Evolutionary conservation across 2,888 invertebrate genomes (phyloP), one percentile per base, ranked within the genome.

Genomic region (Amphimallon solstitiale): DNA sequence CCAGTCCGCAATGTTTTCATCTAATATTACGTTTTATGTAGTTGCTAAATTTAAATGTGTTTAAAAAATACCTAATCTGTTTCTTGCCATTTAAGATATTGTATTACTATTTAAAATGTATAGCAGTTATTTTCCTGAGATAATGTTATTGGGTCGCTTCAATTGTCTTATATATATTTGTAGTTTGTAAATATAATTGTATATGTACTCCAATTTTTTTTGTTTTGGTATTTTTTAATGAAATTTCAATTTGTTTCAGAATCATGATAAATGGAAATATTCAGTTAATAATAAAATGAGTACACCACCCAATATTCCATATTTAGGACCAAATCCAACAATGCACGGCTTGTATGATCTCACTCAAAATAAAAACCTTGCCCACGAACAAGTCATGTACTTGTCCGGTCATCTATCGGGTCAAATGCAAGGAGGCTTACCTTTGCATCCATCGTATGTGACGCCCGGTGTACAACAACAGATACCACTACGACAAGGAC

Each of bases 241-340:
- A 2, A 29, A 60, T 51, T 52, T 67, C 51, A 23, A 10, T 49
- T 51, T 65, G 71, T 88, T 89, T 66, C 85, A 93, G 92, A 92
- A 89, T 83, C 92, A 91, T 82, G 93, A 93, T 84, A 93, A 93
- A 86, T 93, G 93, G 92, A 93, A 92, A 81, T 92, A 91, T 83
- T 87, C 90, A 80, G 84, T 89, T 77, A 79, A 77, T 81, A 86
- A 73, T 85, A 89, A 80, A 86, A 86, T 73, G 78, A 83, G 81
- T 70, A 81, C 82, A 77, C 86, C 76, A 76, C 85, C 78, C 78
- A 84, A 73, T 80, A 79, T 80, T 77, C 78, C 81, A 37, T 81
- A 82, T 78, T 81, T 85, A 82, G 83, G 80, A 79, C 84, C 79
- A 77, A 84, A 75, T 86, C 86, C 78, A 80, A 86, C 73, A 85